Conservation (phyloP, 2,113 vertebrate genomes). For the Progne subis region DNA sequence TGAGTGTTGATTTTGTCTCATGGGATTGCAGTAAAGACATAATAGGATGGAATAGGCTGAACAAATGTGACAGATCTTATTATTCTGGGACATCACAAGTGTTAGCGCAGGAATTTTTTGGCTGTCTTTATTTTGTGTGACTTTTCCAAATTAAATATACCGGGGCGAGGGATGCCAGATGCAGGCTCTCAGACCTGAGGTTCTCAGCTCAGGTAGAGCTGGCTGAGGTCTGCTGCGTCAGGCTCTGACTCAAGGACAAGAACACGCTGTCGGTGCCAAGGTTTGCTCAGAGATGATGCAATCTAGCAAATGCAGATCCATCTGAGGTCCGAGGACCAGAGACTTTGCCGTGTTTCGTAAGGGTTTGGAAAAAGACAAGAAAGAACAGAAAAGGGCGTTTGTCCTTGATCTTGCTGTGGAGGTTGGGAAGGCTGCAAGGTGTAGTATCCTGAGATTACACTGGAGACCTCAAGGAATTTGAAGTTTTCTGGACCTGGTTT, state of each 20-base stretch:
- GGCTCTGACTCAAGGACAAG: neutral
- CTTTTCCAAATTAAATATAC: neutral
- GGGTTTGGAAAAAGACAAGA: neutral
- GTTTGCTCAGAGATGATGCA: constrained; percentile 1
- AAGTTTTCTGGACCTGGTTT: constrained; percentile 2
- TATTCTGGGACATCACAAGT: neutral
- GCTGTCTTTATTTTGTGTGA: neutral
- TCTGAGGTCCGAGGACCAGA: neutral
- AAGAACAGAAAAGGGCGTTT: neutral
- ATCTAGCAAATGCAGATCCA: neutral
- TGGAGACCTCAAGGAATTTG: neutral
- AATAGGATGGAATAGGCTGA: neutral
- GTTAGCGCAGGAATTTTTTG: neutral
- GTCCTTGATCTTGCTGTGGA: constrained; percentile 13
- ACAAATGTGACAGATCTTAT: neutral
- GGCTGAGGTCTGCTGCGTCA: neutral
- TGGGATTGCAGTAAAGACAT: neutral
- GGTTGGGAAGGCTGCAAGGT: neutral
- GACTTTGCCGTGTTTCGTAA: neutral
- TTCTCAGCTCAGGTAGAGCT: neutral
- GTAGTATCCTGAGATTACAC: neutral
- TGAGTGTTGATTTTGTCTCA: neutral
- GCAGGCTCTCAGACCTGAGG: neutral
- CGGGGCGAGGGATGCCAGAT: neutral
- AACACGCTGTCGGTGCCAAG: neutral